Conservation (phyloP, 92 coral and sea anemone species). For the Bergia puertoricense region DNA sequence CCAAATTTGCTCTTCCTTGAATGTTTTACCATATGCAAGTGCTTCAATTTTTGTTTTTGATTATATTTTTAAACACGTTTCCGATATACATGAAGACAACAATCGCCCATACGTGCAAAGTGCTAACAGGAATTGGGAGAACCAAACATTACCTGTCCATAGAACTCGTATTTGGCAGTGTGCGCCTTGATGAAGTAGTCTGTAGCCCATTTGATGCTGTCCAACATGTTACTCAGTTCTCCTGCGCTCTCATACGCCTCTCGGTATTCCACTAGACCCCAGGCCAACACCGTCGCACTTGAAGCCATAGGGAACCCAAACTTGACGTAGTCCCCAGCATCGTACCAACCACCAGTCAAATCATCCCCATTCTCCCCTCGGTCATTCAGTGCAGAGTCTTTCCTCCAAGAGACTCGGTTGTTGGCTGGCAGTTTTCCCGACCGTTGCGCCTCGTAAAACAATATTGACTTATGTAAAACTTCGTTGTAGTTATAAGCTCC, state of each 20-base stretch:
- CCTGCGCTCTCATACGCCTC: conserved; percentile 77
- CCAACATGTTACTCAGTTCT: conserved; percentile 65
- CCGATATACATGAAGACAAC: too few species aligned
- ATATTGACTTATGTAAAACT: conserved; percentile 77
- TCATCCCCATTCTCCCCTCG: conserved; percentile 71
- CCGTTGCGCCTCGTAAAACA: conserved; percentile 95
- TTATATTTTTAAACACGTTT: too few species aligned
- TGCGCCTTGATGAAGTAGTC: conserved; percentile 96
- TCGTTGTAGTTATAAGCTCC: conserved; percentile 62
- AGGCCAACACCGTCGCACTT: conserved; percentile 76
- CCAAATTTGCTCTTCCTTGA: too few species aligned
- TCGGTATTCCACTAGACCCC: conserved; percentile 86
- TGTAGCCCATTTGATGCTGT: conserved; percentile 87
- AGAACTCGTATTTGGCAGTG: conserved; percentile 71
- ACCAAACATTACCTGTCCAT: conserved; percentile 70
- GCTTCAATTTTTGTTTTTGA: too few species aligned
- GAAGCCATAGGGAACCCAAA: conserved; percentile 98
- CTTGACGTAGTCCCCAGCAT: conserved; percentile 94
- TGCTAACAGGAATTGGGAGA: too few species aligned
- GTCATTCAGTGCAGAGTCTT: conserved; percentile 83
- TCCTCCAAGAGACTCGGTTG: conserved; percentile 90
- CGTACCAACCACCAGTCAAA: conserved; percentile 95
- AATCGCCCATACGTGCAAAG: too few species aligned
- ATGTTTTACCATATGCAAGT: too few species aligned
- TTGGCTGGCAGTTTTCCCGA: conserved; percentile 85